phyloP scores from a whole-genome alignment of 2,888 invertebrate genomes.

The Clostera curtula region DNA sequence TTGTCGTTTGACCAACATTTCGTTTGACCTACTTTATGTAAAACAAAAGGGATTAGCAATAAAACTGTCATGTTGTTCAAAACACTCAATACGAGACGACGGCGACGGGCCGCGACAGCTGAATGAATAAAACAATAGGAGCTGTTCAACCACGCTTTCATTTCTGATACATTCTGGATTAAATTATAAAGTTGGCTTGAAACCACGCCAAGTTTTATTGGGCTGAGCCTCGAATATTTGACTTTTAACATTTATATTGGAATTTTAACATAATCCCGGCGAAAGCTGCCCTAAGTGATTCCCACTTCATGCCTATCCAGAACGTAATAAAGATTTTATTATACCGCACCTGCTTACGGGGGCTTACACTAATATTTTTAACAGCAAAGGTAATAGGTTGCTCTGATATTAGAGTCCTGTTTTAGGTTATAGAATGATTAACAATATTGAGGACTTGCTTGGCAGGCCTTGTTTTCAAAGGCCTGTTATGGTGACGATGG shows the following conservation, averaged over 20 bases:
- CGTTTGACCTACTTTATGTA: too few species aligned
- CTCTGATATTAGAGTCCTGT: too few species aligned
- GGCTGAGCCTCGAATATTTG: slow-evolving; percentile 30
- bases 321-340: slow-evolving; percentile 11
- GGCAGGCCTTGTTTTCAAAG: too few species aligned
- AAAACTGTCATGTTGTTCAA: slow-evolving; percentile 16
- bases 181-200: slow-evolving; percentile 42
- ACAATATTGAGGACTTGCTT: too few species aligned
- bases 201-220: slow-evolving; percentile 43
- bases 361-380: slow-evolving; percentile 9
- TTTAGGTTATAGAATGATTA: not conserved
- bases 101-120: slow-evolving; percentile 12
- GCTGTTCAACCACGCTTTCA: slow-evolving; percentile 19
- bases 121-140: slow-evolving; percentile 27
- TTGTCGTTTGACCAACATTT: too few species aligned
- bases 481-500: too few species aligned
- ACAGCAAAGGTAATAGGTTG: slow-evolving; percentile 7
- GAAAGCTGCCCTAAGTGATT: slow-evolving; percentile 18
- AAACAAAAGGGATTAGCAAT: slow-evolving; percentile 15
- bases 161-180: slow-evolving; percentile 33
- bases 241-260: slow-evolving; percentile 51
- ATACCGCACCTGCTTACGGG: slow-evolving; percentile 8
- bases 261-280: slow-evolving; percentile 46
- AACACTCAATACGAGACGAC: slow-evolving; percentile 15
- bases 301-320: slow-evolving; percentile 9